These are phyloP conservation scores for Schizopygopsis malacanthus DNA, from an alignment of 2,797 vertebrate genomes.

Conservation along the genomic window DNA sequence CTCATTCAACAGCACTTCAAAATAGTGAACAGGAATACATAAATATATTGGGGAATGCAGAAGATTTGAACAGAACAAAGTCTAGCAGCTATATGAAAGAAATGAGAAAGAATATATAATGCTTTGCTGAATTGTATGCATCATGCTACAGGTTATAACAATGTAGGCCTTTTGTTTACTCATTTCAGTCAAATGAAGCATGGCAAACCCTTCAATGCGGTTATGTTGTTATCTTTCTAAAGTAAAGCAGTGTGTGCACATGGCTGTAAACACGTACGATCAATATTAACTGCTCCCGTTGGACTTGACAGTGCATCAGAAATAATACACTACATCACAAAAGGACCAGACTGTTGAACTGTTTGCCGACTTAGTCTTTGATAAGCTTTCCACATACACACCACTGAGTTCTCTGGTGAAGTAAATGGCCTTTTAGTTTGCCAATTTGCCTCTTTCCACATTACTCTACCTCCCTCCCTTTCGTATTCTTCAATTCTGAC, in stretches of 20 bases:
- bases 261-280: constrained; percentile 26
- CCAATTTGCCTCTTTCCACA: constrained; percentile 23
- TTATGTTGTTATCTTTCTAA: constrained; percentile 41
- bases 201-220: neutral
- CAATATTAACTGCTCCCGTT: constrained; percentile 57
- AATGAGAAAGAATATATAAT: neutral
- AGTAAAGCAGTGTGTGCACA: constrained; percentile 4
- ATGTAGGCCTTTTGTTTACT: constrained; percentile 41
- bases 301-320: constrained; percentile 56
- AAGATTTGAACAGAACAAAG: neutral
- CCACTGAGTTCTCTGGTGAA: neutral
- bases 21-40: neutral
- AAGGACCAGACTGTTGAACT: constrained; percentile 21
- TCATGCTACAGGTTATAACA: neutral
- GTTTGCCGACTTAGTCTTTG: constrained; percentile 50
- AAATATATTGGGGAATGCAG: neutral
- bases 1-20: constrained; percentile 34
- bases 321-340: constrained; percentile 54
- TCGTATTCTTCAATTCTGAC: constrained; percentile 21
- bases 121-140: neutral
- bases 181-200: constrained; percentile 38
- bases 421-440: constrained; percentile 41
- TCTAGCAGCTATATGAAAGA: neutral
- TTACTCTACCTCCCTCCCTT: neutral
- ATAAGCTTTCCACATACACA: constrained; percentile 18